Conservation (phyloP, 2,113 vertebrate genomes). For the Genyomyrus donnyi region DNA sequence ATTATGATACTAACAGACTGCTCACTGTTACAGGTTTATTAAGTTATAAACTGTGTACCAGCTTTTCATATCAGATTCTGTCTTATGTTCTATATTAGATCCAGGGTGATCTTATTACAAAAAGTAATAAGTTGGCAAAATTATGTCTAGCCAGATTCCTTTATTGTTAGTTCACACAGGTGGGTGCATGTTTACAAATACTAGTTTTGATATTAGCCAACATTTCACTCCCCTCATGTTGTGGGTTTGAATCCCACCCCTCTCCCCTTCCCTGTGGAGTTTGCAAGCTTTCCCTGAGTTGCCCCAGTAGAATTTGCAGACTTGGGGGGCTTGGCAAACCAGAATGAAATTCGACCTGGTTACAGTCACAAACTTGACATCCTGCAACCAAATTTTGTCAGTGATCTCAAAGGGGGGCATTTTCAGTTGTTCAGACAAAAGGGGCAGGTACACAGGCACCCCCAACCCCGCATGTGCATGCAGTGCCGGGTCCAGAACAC, state of each 20-base stretch:
- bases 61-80: neutral
- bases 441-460: neutral
- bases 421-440: neutral
- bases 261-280: neutral
- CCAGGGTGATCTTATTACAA: neutral
- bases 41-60: neutral
- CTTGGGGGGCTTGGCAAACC: neutral
- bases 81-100: neutral
- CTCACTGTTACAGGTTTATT: neutral
- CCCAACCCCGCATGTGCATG: neutral
- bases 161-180: neutral
- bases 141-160: neutral
- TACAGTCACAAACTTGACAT: neutral
- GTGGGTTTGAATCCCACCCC: neutral
- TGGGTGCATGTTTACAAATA: neutral
- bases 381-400: neutral
- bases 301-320: neutral
- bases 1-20: neutral
- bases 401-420: neutral
- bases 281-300: neutral
- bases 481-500: neutral
- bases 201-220: neutral
- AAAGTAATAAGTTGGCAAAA: neutral
- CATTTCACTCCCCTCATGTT: neutral
- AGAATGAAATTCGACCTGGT: neutral